Evolutionary conservation across 35 echinoderm and acorn worm genomes (phyloP), one percentile per base, ranked within the genome.

Genomic region (Lytechinus variegatus): DNA sequence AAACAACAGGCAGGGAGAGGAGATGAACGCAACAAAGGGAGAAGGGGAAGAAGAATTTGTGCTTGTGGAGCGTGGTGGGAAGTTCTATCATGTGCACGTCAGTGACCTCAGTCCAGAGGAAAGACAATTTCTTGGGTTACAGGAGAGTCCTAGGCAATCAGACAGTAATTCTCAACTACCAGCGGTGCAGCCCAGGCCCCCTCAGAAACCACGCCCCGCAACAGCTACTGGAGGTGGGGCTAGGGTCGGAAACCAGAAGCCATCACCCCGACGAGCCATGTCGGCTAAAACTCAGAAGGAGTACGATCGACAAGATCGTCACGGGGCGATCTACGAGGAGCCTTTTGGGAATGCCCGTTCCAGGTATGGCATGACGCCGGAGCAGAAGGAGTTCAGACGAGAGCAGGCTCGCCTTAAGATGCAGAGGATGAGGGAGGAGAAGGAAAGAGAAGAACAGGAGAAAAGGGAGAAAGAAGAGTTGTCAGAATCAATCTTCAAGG

Each of bases 71-170:
- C 96, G 97, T 55, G 95, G 97, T 93, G 98, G 98, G 28, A 99
- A 99, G 94, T 99, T 99, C 96, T 96, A 96, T 71, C 57, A 97
- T 5, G 95, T 97, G 33, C 96, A 96, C 71, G 98, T 99, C 44
- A 92, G 87, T 91, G 98, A 97, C 54, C 86, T 99, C 9, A 96
- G 94, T 88, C 53, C 93, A 54, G 97, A 96, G 71, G 98, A 99
- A 52, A 95, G 98, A 44, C 16, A 91, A 4, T 92, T 94, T 5
- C 95, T 97, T 92, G 98, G 98, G 60, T 19, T 99, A 52, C 28
- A 54, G 33, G 87, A n/a, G 27, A 87, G 11, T 52, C 54, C 60
- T 24, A 28, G 92, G 9, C 54, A 86, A 71, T 55, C 92, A 33
- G 87, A 95, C 52, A 54, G 93, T 54, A 53, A 52, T 28, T 51